A percentile compares a stretch with the other conserved stretches of the same genome.
Conservation (phyloP, 2,113 vertebrate genomes). For the Amphilophus citrinellus region DNA sequence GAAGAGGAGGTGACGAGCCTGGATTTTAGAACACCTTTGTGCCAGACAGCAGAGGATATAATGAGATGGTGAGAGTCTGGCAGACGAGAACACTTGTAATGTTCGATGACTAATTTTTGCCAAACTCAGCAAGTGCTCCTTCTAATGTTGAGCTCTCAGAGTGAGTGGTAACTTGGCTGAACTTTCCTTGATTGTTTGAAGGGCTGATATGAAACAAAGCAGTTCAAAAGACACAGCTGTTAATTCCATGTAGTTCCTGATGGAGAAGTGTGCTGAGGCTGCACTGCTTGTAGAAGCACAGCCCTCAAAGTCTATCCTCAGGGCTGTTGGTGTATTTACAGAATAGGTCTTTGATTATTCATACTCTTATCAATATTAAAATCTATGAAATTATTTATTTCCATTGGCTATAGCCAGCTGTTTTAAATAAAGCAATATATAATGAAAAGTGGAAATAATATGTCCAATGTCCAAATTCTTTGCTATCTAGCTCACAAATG, state of each 20-base stretch:
- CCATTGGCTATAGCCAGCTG: background rate
- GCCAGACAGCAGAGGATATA: conserved; percentile 31
- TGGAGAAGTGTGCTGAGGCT: conserved; percentile 26
- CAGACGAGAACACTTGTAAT: conserved; percentile 32
- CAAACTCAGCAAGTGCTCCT: conserved; percentile 42
- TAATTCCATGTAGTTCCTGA: conserved; percentile 29
- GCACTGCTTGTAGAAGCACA: background rate
- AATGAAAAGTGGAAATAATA: conserved; percentile 4
- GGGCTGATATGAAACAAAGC: conserved; percentile 53
- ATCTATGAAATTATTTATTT: background rate
- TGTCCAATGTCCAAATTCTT: too few relatives aligned
- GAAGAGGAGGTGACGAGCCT: background rate
- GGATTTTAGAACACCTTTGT: conserved; percentile 32
- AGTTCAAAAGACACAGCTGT: conserved; percentile 62
- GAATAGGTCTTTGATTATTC: background rate
- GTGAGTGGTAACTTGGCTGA: conserved; percentile 61
- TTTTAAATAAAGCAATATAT: background rate
- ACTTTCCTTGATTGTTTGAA: conserved; percentile 49
- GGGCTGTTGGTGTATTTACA: background rate
- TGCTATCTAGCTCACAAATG: background rate
- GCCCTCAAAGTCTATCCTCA: background rate
- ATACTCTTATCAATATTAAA: background rate
- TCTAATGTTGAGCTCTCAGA: conserved; percentile 35
- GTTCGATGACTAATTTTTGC: conserved; percentile 58
- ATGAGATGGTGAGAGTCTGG: conserved; percentile 29